phyloP scores from a whole-genome alignment of 2,797 vertebrate species.

The Melanotaenia trifasciata region DNA sequence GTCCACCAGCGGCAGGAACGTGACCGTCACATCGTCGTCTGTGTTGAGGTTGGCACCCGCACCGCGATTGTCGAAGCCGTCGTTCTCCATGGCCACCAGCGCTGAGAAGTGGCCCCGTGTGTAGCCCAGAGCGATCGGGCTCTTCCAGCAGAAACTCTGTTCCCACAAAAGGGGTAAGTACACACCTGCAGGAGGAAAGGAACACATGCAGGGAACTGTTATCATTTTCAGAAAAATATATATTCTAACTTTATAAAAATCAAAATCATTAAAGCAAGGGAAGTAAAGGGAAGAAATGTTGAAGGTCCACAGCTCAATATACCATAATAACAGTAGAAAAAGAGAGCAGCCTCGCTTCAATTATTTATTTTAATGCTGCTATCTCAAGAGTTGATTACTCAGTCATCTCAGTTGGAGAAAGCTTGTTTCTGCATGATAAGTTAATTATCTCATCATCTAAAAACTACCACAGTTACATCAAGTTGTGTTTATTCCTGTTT shows the following conservation, averaged over 20 bases:
- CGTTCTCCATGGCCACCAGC: conserved; percentile 98
- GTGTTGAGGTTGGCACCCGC: conserved; percentile 98
- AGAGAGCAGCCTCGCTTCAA: no score
- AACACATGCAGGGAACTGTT: background rate
- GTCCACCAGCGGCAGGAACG: conserved; percentile 95
- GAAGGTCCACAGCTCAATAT: background rate
- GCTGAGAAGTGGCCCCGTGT: conserved; percentile 98
- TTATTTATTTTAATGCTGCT: no score
- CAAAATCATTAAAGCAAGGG: background rate
- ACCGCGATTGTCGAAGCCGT: conserved; percentile 96
- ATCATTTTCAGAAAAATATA: background rate
- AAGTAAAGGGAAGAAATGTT: background rate
- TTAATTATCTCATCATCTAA: no score
- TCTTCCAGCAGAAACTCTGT: conserved; percentile 99
- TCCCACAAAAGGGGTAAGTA: conserved; percentile 98
- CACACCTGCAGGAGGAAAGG: conserved; percentile 82
- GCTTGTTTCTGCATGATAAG: no score
- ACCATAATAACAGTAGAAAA: no score
- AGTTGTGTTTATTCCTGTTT: background rate
- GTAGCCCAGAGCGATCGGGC: conserved; percentile 97
- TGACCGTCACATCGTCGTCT: conserved; percentile 95
- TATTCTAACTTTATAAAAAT: background rate
- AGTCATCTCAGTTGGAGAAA: no score
- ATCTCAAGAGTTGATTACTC: no score
- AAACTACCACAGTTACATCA: no score